Base-by-base conservation (phyloP, 2,113 vertebrate genomes). In the Trinectes maculatus region DNA sequence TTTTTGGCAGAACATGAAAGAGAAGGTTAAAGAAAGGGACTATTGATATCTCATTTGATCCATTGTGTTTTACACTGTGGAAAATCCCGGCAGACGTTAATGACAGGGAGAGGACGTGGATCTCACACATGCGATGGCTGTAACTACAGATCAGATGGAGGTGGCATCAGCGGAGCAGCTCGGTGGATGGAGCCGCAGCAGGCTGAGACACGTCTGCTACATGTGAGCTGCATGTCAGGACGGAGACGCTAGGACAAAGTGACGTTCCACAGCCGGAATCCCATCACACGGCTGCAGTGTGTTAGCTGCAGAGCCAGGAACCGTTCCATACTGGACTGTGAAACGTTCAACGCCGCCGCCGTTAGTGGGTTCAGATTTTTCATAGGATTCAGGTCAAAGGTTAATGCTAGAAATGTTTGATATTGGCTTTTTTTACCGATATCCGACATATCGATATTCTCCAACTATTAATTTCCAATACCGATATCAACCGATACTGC, bases 1-100 rank as follows among this genome's bases (percentile, higher is more conserved):
- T 28, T 21, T 29, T 43, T 58, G 55, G 55, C 55, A 58, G 55
- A 15, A 6, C 37, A 58, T 58, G 15, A 58, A 58, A 58, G 55
- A 29, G 13, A 26, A 28, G 16, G 53, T 25, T 16, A 8, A 52
- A 48, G 28, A 48, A 48, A 15, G 12, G 10, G 49, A 24, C 19
- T 19, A 40, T 40, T 42, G 55, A 29, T 42, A 42, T 22, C 11
- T 11, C 39, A 60, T 29, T 33, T 59, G 56, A 59, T 44, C 56
- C 28, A 33, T 21, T 46, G 26, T 60, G 34, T 5, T 29, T 16
- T 29, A 31, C 33, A 9, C 56, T 33, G n/a, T 24, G 40, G 57
- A 42, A 9, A 33, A 34, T 34, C 12, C 58, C 58, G 28, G 12
- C 3, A 34, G 29, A 36, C 25, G 43, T 47, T 47, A 48, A 61